These are phyloP conservation scores for Sylvicapra grimmia DNA, from an alignment of 2,113 vertebrate genomes.

Conservation along the genomic window DNA sequence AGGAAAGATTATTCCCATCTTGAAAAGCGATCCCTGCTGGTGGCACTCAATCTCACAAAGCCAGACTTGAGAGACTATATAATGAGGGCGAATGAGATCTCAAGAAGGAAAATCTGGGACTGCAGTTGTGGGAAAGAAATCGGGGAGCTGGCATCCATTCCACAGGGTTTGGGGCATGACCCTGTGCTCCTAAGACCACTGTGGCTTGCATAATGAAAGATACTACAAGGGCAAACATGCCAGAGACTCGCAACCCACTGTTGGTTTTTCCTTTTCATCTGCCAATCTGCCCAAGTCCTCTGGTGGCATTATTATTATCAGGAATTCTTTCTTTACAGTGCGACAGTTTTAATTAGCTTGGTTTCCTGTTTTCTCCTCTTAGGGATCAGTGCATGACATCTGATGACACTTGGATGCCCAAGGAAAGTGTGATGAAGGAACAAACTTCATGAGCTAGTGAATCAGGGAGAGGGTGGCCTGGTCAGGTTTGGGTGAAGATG, in stretches of 20 bases:
- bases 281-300: background rate
- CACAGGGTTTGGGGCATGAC: too few species aligned
- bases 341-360: slow-evolving; percentile 13
- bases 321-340: background rate
- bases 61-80: background rate
- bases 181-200: background rate
- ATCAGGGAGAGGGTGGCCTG: background rate
- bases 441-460: background rate
- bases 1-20: background rate
- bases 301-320: background rate
- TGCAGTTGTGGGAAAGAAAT: background rate
- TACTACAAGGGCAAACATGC: background rate
- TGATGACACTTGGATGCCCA: background rate
- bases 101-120: background rate
- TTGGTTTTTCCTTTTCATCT: background rate
- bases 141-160: background rate
- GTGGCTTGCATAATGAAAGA: background rate
- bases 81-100: background rate
- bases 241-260: background rate
- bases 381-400: background rate
- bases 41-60: background rate
- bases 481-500: background rate
- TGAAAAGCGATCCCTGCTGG: too few species aligned
- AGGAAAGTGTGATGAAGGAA: background rate
- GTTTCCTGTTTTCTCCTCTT: slow-evolving; percentile 38